Evolutionary conservation across 2,888 invertebrate genomes (phyloP), one percentile per base, ranked within the genome.

Genomic region (Acholoe squamosa): DNA sequence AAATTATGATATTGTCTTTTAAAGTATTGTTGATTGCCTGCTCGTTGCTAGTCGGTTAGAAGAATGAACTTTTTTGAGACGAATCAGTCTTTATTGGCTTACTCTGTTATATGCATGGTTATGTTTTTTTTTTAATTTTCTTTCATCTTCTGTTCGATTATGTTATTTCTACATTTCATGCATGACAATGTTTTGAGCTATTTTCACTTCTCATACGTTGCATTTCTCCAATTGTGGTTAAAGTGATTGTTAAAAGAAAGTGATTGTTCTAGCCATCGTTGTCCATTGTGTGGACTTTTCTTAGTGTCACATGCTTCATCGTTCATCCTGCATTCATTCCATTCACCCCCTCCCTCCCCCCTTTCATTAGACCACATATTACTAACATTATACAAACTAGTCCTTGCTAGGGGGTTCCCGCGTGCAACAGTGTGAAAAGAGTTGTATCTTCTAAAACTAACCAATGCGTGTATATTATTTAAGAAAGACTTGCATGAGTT

Each of bases 251-350:
- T n/a, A n/a, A n/a, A n/a, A n/a, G n/a, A n/a, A n/a, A n/a, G n/a
- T n/a, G n/a, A 43, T 43, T 43, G 43, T 43, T 43, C 10, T 10
- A 7, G 43, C 43, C n/a, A 61, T 61, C 19, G 22, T n/a, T 61
- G 19, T 61, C 61, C 61, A 61, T 61, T 61, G 19, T 61, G 61
- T 61, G 61, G n/a, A 61, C 19, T n/a, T 19, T 61, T n/a, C 61
- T 3, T 61, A 61, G 61, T n/a, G n/a, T 61, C 61, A n/a, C n/a
- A n/a, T n/a, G 61, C 61, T 61, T 61, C 61, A 61, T 61, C 61
- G n/a, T n/a, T 61, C 61, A 61, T n/a, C 61, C n/a, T 19, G 61
- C 61, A 61, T 61, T 61, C 61, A 61, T 61, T 61, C 54, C 61
- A 43, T 43, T n/a, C 61, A 61, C 19, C 61, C 61, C n/a, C 19